Conservation (phyloP, 2,888 invertebrate species). For the Thumatha senex region DNA sequence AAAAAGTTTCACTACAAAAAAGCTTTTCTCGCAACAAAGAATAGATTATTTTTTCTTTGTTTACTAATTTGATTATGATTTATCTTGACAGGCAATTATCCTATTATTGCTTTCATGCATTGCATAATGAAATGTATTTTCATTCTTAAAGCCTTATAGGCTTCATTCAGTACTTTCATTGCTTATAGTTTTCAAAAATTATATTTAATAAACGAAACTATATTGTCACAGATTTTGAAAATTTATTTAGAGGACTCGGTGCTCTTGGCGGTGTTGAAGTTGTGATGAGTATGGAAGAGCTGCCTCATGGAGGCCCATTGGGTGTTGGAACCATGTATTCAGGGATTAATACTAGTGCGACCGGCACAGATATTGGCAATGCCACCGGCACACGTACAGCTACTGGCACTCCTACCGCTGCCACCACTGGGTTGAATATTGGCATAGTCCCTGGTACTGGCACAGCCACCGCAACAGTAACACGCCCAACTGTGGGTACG, state of each 20-base stretch:
- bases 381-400: not conserved
- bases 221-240: slow-evolving; percentile 60
- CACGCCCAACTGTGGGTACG: not conserved
- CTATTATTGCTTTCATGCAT: no score
- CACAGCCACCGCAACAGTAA: not conserved
- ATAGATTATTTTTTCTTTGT: no score
- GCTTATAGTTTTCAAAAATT: no score
- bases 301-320: slow-evolving; percentile 40
- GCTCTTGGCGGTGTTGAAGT: slow-evolving; percentile 57
- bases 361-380: not conserved
- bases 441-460: no score
- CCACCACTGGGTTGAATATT: not conserved
- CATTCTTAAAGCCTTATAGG: no score
- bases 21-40: no score
- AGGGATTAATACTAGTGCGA: slow-evolving; percentile 11
- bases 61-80: no score
- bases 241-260: slow-evolving; percentile 53
- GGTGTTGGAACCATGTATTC: slow-evolving; percentile 27
- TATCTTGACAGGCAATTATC: no score
- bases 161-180: no score
- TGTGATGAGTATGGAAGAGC: slow-evolving; percentile 68
- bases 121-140: no score
- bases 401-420: not conserved
- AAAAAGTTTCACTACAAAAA: no score
- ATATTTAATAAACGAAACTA: not conserved